phyloP scores from a whole-genome alignment of 2,113 vertebrate genomes.

The Sander vitreus region DNA sequence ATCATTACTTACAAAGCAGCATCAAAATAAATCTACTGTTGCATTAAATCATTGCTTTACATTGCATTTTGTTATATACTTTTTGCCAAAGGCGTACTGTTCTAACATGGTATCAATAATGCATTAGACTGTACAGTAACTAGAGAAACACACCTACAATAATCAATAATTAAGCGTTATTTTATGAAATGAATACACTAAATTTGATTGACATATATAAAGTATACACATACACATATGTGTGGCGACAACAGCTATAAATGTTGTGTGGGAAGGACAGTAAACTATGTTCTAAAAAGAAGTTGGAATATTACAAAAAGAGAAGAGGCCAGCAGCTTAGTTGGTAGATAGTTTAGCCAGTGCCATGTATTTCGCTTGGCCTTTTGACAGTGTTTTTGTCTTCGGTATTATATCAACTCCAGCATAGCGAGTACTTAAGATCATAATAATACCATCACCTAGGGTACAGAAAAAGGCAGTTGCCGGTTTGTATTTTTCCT shows the following conservation, averaged over 20 bases:
- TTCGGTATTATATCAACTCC: slow-evolving; percentile 19
- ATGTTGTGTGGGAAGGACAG: slow-evolving; percentile 48
- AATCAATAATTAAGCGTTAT: slow-evolving; percentile 3
- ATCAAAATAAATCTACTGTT: slow-evolving; percentile 17
- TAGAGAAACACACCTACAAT: neutral
- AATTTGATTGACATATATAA: slow-evolving; percentile 29
- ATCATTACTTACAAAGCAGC: slow-evolving; percentile 28
- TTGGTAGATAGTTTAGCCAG: neutral
- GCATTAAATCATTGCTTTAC: slow-evolving; percentile 2
- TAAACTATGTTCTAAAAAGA: slow-evolving; percentile 5
- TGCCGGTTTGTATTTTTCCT: neutral
- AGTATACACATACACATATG: slow-evolving; percentile 34
- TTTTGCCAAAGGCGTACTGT: neutral
- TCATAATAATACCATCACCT: slow-evolving; percentile 28
- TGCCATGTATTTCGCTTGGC: neutral
- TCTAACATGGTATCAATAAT: slow-evolving; percentile 10
- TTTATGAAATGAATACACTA: slow-evolving; percentile 32
- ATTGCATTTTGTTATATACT: slow-evolving; percentile 7
- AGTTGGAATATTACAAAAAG: neutral
- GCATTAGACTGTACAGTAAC: neutral
- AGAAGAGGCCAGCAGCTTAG: neutral
- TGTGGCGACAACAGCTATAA: slow-evolving; percentile 67
- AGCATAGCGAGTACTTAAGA: slow-evolving; percentile 1
- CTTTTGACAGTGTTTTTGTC: slow-evolving; percentile 14
- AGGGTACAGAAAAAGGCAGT: slow-evolving; percentile 34